These are phyloP conservation scores for Sciurus carolinensis DNA, from an alignment of 2,797 vertebrate species.

Conservation along the genomic window DNA sequence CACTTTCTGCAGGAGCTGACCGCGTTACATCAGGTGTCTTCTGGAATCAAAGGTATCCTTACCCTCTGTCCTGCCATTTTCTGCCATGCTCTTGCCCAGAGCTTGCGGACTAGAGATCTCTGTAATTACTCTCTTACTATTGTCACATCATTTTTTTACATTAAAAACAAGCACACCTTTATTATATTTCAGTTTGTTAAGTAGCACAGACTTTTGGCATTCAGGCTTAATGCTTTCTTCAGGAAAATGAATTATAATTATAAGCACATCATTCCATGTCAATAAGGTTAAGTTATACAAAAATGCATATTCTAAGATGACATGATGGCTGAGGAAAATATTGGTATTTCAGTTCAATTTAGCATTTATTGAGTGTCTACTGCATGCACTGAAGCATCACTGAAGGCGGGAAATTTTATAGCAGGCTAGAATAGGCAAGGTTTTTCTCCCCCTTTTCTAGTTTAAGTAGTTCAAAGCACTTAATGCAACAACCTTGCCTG, in stretches of 20 bases:
- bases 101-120: neutral
- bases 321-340: constrained; percentile 7
- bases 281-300: constrained; percentile 16
- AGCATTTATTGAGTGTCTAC: constrained; percentile 29
- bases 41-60: neutral
- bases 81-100: neutral
- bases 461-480: constrained; percentile 48
- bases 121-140: neutral
- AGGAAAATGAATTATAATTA: constrained; percentile 53
- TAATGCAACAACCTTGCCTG: constrained; percentile 27
- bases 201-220: constrained; percentile 1
- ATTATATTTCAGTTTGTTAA: constrained; percentile 23
- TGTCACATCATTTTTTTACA: neutral
- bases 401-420: constrained; percentile 1
- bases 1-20: neutral
- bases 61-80: neutral
- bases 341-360: neutral
- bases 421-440: neutral
- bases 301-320: neutral
- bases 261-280: neutral
- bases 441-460: neutral
- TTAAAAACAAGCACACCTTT: neutral
- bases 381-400: neutral
- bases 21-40: neutral
- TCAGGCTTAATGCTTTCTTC: constrained; percentile 44